These are phyloP conservation scores for Ooceraea biroi DNA, from an alignment of 1,140 invertebrate species.

Conservation along the genomic window DNA sequence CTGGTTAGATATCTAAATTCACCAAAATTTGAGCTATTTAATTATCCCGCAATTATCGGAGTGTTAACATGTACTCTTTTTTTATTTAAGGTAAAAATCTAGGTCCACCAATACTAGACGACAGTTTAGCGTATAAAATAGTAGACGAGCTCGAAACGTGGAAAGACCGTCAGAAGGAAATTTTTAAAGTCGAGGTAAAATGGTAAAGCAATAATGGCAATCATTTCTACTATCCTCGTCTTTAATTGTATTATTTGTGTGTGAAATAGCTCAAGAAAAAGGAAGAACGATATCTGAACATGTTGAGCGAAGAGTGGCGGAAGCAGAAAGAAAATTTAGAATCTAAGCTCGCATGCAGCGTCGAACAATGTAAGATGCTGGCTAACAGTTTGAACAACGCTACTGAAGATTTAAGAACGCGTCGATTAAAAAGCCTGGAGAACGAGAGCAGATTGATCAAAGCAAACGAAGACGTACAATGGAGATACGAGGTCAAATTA, in stretches of 20 bases:
- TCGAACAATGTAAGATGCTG: constrained; percentile 83
- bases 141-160: constrained; percentile 86
- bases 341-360: constrained; percentile 79
- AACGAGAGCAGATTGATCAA: constrained; percentile 82
- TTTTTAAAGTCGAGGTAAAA: constrained; percentile 84
- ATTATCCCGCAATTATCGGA: not conserved
- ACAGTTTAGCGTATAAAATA: constrained; percentile 85
- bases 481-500: constrained; percentile 82
- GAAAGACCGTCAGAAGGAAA: constrained; percentile 86
- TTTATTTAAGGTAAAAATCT: constrained; percentile 79
- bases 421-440: constrained; percentile 82
- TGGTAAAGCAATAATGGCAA: not conserved
- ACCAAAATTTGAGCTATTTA: not conserved
- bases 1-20: constrained; percentile 66
- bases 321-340: constrained; percentile 82
- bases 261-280: constrained; percentile 81
- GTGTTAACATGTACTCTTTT: constrained; percentile 6
- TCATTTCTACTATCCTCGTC: not conserved
- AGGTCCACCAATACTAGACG: constrained; percentile 84
- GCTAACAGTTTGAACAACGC: constrained; percentile 82
- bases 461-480: constrained; percentile 82
- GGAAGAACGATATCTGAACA: constrained; percentile 82
- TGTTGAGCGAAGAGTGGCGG: constrained; percentile 84
- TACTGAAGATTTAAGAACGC: constrained; percentile 81
- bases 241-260: constrained; percentile 11